phyloP scores from a whole-genome alignment of 1,140 invertebrate species.

The Mycetomoellerius zeteki region DNA sequence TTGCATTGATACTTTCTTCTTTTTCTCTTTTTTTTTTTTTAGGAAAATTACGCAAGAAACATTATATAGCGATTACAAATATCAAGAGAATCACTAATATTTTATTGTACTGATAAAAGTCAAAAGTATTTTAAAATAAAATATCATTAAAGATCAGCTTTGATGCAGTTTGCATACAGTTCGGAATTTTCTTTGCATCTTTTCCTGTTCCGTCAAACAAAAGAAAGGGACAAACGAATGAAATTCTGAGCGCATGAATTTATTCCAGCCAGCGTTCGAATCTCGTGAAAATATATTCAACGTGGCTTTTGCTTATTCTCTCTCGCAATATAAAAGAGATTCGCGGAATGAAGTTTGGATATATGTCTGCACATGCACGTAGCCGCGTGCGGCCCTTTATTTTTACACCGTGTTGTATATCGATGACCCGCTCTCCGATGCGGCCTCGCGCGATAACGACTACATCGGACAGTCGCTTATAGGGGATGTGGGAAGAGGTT shows the following conservation, averaged over 20 bases:
- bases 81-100: not conserved
- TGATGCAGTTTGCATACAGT: not conserved
- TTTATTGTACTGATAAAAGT: not conserved
- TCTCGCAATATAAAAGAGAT: not conserved
- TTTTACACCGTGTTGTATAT: conserved; percentile 69
- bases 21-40: not conserved
- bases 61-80: not conserved
- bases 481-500: conserved; percentile 68
- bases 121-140: not conserved
- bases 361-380: conserved; percentile 26
- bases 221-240: not conserved
- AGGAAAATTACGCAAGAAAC: not conserved
- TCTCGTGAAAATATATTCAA: conserved; percentile 33
- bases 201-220: not conserved
- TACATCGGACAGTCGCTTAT: conserved; percentile 61
- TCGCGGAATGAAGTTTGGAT: conserved; percentile 52
- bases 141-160: not conserved
- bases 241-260: not conserved
- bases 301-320: not conserved
- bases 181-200: not conserved
- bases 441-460: conserved; percentile 66
- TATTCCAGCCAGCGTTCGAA: not conserved
- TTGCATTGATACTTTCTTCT: not conserved
- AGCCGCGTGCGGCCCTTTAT: conserved; percentile 55
- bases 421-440: conserved; percentile 64